These are phyloP conservation scores for Melanophora roralis DNA, from an alignment of 2,888 invertebrate species.

Conservation along the genomic window DNA sequence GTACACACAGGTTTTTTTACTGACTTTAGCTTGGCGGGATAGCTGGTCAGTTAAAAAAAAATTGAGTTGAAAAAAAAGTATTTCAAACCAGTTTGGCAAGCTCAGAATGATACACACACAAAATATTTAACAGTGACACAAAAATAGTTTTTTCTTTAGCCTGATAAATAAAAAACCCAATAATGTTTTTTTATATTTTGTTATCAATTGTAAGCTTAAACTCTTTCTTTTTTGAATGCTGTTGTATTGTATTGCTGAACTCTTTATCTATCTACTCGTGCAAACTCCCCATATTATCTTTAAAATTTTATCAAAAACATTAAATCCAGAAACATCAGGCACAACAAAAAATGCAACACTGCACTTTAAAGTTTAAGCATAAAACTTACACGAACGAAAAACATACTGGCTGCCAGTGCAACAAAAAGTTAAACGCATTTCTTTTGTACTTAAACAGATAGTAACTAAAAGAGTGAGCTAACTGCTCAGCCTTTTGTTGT, in stretches of 20 bases:
- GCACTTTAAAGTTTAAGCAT: slow-evolving; percentile 43
- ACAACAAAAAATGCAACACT: slow-evolving; percentile 39
- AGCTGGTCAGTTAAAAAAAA: slow-evolving; percentile 45
- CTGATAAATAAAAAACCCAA: slow-evolving; percentile 38
- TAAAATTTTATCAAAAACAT: slow-evolving; percentile 57
- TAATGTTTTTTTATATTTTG: slow-evolving; percentile 27
- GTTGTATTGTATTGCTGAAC: slow-evolving; percentile 8
- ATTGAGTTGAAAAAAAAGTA: neutral
- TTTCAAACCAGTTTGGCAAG: slow-evolving; percentile 59
- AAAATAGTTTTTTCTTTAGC: slow-evolving; percentile 33
- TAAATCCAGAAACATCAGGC: slow-evolving; percentile 20
- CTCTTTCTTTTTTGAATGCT: slow-evolving; percentile 43
- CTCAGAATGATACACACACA: slow-evolving; percentile 54
- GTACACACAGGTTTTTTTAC: slow-evolving; percentile 19
- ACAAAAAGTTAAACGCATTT: slow-evolving; percentile 32
- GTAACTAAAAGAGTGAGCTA: neutral
- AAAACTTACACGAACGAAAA: slow-evolving; percentile 33
- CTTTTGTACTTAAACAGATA: slow-evolving; percentile 14
- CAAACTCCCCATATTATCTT: slow-evolving; percentile 41
- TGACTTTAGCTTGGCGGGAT: slow-evolving; percentile 54
- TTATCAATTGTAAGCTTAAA: slow-evolving; percentile 62
- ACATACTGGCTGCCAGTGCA: slow-evolving; percentile 7
- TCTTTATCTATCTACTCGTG: neutral
- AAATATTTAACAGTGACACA: slow-evolving; percentile 61
- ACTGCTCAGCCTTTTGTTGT: neutral